A percentile compares a stretch with the other conserved stretches of the same genome.
These are phyloP conservation scores for Lithodes maja DNA, from an alignment of 2,888 invertebrate species.

Conservation along the genomic window DNA sequence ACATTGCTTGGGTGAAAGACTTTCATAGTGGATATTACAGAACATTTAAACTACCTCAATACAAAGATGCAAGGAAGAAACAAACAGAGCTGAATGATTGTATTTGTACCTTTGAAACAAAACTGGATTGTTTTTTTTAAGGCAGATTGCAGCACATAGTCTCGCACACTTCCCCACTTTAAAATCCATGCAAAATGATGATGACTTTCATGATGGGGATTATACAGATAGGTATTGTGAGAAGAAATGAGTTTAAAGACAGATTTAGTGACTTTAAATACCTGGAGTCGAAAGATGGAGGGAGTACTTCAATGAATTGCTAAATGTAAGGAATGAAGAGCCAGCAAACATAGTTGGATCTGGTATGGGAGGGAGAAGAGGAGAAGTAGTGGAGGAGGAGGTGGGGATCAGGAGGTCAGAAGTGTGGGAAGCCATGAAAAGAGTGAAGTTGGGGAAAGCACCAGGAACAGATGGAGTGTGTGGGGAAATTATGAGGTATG, in stretches of 20 bases:
- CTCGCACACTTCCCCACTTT: slow-evolving; percentile 16
- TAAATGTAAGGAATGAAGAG: too few species aligned
- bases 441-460: too few species aligned
- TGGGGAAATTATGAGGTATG: too few species aligned
- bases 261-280: slow-evolving; percentile 20
- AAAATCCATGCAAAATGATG: slow-evolving; percentile 17
- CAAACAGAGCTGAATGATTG: slow-evolving; percentile 2
- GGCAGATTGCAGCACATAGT: slow-evolving; percentile 13
- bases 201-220: slow-evolving; percentile 16
- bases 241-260: slow-evolving; percentile 15
- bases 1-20: background rate
- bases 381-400: too few species aligned
- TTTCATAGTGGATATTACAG: slow-evolving; percentile 24
- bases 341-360: too few species aligned
- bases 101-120: background rate
- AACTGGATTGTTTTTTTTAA: slow-evolving; percentile 9
- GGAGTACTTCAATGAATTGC: too few species aligned
- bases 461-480: too few species aligned
- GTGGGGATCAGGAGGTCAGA: too few species aligned
- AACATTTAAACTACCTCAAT: slow-evolving; percentile 10
- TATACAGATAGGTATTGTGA: slow-evolving; percentile 2
- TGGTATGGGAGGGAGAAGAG: too few species aligned
- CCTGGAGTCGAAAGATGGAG: background rate
- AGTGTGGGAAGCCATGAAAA: too few species aligned
- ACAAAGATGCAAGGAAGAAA: background rate